Conservation (phyloP, 2,113 vertebrate species). For the Sapayoa aenigma region DNA sequence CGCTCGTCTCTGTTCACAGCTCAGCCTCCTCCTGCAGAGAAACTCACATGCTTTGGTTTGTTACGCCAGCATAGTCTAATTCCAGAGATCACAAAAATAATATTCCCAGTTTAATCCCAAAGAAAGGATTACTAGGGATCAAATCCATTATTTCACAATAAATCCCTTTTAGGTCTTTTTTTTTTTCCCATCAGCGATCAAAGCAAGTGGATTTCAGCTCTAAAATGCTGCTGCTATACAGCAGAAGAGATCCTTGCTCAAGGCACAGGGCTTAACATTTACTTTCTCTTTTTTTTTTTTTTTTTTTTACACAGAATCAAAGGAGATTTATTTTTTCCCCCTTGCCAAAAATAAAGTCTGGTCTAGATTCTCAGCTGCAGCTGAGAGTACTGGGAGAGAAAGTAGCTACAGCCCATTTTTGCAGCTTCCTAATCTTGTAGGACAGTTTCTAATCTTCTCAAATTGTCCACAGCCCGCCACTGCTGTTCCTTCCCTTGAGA, state of each 20-base stretch:
- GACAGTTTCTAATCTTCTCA: not conserved
- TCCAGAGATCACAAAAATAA: conserved; percentile 53
- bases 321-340: conserved; percentile 27
- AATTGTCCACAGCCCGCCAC: not conserved
- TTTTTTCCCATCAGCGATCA: not conserved
- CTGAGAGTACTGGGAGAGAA: conserved; percentile 4
- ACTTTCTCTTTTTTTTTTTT: not conserved
- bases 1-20: not conserved
- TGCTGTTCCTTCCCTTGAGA: not conserved
- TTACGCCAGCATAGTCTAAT: not conserved
- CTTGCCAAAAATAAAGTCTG: conserved; percentile 41
- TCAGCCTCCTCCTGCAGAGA: conserved; percentile 9
- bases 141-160: conserved; percentile 31
- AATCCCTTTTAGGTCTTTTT: conserved; percentile 7
- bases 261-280: not conserved
- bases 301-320: conserved; percentile 1
- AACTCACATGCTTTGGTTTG: conserved; percentile 12
- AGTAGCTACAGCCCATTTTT: not conserved
- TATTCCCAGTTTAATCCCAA: conserved; percentile 43
- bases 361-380: conserved; percentile 44
- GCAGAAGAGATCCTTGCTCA: conserved; percentile 25
- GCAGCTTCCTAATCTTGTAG: not conserved
- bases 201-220: conserved; percentile 23
- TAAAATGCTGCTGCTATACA: not conserved
- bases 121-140: conserved; percentile 38